These are phyloP conservation scores for Ochropleura plecta DNA, from an alignment of 2,888 invertebrate genomes.

Conservation along the genomic window DNA sequence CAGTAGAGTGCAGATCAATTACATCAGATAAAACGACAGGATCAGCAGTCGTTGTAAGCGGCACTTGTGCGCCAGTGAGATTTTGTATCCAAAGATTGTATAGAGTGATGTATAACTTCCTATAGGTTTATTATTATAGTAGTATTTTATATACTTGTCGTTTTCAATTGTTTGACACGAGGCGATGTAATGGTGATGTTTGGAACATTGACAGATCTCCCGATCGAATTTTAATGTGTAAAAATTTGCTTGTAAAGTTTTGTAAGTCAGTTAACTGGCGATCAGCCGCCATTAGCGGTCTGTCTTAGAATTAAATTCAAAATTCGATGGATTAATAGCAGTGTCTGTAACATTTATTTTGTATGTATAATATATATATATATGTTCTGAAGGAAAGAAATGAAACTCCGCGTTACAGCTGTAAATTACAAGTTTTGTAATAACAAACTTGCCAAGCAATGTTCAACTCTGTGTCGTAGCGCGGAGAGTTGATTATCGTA, in stretches of 20 bases:
- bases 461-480: slow-evolving; percentile 65
- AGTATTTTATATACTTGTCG: slow-evolving; percentile 87
- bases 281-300: slow-evolving; percentile 37
- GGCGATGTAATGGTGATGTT: slow-evolving; percentile 77
- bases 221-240: slow-evolving; percentile 76
- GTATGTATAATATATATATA: slow-evolving; percentile 62
- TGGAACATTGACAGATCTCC: slow-evolving; percentile 81
- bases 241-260: slow-evolving; percentile 60
- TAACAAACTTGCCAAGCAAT: slow-evolving; percentile 71
- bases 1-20: not conserved
- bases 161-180: slow-evolving; percentile 85
- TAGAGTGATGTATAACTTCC: slow-evolving; percentile 88
- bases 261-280: slow-evolving; percentile 57
- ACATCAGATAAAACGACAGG: not conserved
- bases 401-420: slow-evolving; percentile 66
- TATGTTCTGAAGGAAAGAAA: slow-evolving; percentile 67
- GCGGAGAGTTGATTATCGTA: slow-evolving; percentile 74
- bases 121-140: slow-evolving; percentile 88
- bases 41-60: slow-evolving; percentile 44
- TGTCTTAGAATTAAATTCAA: slow-evolving; percentile 62
- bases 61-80: slow-evolving; percentile 74
- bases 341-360: slow-evolving; percentile 71
- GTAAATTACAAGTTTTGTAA: slow-evolving; percentile 40
- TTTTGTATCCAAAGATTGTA: slow-evolving; percentile 90
- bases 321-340: slow-evolving; percentile 62